Evolutionary conservation across 2,113 vertebrate genomes (phyloP).

Genomic region (Rhinoptilus africanus): DNA sequence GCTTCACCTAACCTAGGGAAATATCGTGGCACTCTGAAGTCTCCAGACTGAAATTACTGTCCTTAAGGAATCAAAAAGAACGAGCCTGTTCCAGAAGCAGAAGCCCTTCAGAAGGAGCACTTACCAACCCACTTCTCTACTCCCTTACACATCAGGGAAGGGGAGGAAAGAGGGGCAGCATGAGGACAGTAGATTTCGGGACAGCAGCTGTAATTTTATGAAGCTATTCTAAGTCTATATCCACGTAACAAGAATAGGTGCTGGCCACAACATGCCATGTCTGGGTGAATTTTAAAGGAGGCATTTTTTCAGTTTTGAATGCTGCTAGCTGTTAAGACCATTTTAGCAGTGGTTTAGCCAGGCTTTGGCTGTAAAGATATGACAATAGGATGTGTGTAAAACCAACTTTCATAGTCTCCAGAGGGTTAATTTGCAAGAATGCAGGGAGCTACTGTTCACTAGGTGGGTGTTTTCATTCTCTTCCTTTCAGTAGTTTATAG

Average conservation of each 20-base stretch:
- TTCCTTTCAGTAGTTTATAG: neutral
- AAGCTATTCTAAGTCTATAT: neutral
- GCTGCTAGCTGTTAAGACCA: neutral
- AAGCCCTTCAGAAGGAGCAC: neutral
- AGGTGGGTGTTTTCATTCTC: neutral
- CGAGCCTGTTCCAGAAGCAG: neutral
- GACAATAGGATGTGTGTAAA: neutral
- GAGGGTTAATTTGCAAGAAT: neutral
- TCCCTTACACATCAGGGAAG: neutral
- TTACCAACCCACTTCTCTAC: neutral
- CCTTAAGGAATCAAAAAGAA: neutral
- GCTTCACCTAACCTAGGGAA: neutral
- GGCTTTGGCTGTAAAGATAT: neutral
- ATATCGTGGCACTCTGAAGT: neutral
- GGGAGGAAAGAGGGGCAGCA: neutral
- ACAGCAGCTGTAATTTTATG: neutral
- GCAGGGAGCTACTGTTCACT: neutral
- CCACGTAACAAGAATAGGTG: neutral
- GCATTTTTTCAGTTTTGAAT: neutral
- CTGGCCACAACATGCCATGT: neutral
- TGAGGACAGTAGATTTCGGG: neutral
- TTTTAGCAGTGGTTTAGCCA: neutral
- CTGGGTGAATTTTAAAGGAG: neutral
- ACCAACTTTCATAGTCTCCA: neutral
- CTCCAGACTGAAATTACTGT: neutral